Base-by-base conservation (phyloP, 1,140 invertebrate species). In the Drosophila malerkotliana region DNA sequence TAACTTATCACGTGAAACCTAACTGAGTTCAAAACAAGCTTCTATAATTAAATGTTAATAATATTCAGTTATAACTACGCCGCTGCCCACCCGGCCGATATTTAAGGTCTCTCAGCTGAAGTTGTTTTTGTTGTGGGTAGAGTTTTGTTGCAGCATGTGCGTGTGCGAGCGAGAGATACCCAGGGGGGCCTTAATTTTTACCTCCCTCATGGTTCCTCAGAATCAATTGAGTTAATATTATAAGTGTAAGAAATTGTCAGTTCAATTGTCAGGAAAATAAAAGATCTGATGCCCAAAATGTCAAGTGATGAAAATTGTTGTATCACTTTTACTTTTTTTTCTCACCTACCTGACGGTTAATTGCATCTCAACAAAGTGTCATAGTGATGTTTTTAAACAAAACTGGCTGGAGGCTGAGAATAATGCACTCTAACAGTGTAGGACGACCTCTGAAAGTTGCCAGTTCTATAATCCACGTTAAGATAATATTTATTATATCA, bases 261-360 rank as follows among this genome's bases (percentile, higher is more conserved):
- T 51, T 58, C 44, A 47, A 48, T n/a, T 58, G 41, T 15, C 41
- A 9, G 10, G 41, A 45, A 45, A 15, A 9, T 7, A 47, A 41
- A 10, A 52, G 24, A 52, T 32, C 8, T 21, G 1, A 34, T 32
- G 47, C n/a, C 62, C 34, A 64, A 30, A 30, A 66, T 61, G 41
- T 45, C 41, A 45, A 45, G 44, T 21, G 44, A 37, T 37, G 12
- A 24, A 47, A 18, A 15, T 5, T 47, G 37, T 34, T 48, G 47
- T 58, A 12, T 18, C 63, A 64, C 63, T 67, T 64, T 67, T 67
- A 63, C 59, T 63, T 67, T 51, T 56, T 56, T 28, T 63, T 44
- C 34, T 37, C 28, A 34, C 59, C 28, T 44, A 63, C 26, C 6
- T 26, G 37, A 15, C 3, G 21, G 26, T 14, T 41, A 67, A 67